Percentiles rank a stretch among this genome's conserved stretches.
These are phyloP conservation scores for Parnassius orleans DNA, from an alignment of 2,888 invertebrate species.

Conservation along the genomic window DNA sequence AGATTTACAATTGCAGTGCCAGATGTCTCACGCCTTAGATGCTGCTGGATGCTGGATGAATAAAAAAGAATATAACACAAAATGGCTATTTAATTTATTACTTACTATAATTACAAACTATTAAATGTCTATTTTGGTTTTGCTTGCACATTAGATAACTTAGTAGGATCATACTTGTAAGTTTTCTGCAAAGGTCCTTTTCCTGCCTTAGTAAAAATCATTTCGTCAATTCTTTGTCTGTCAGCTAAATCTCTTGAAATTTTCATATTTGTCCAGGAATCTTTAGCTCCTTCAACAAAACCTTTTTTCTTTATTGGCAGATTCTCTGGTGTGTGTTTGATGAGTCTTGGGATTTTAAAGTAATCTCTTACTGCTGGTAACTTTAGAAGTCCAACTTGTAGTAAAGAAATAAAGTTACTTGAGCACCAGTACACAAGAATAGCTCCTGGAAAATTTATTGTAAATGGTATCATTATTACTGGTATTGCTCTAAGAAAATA, in stretches of 20 bases:
- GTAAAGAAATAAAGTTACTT: constrained; percentile 91
- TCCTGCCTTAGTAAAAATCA: constrained; percentile 91
- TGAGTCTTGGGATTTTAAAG: constrained; percentile 86
- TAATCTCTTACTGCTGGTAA: constrained; percentile 86
- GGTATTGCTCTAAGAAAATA: constrained; percentile 89
- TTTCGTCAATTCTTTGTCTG: constrained; percentile 86
- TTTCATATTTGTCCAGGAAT: constrained; percentile 91
- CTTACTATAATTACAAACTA: constrained; percentile 25
- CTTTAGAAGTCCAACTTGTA: constrained; percentile 89
- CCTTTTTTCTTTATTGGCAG: constrained; percentile 87
- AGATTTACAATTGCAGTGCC: no score
- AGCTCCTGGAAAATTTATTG: constrained; percentile 92
- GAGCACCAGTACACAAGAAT: constrained; percentile 95
- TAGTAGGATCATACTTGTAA: constrained; percentile 91
- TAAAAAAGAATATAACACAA: neutral
- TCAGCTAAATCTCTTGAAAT: constrained; percentile 89
- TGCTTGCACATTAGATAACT: constrained; percentile 75
- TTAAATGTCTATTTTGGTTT: constrained; percentile 72
- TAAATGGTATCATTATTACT: constrained; percentile 90
- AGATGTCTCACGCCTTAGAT: no score
- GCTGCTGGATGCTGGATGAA: no score
- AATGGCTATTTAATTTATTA: neutral
- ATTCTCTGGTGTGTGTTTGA: constrained; percentile 78
- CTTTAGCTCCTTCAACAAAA: constrained; percentile 89
- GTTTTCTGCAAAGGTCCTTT: constrained; percentile 93